A percentile compares a stretch with the other conserved stretches of the same genome.
Conservation (phyloP, 1,140 invertebrate genomes). For the Lepidurus arcticus region DNA sequence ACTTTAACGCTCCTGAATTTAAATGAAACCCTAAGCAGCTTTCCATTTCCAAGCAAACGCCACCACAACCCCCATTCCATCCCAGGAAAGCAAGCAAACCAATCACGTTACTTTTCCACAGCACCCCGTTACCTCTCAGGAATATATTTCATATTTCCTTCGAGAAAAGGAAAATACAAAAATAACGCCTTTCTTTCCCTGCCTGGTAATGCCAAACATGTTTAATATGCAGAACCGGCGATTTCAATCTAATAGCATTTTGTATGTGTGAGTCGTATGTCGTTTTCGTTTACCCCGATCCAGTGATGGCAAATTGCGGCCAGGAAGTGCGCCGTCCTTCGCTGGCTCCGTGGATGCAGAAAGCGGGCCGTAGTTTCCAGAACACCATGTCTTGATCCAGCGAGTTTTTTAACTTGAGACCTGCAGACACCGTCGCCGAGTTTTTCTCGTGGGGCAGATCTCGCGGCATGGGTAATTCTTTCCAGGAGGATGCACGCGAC, state of each 20-base stretch:
- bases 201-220: background rate
- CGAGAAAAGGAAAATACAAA: too few relatives aligned
- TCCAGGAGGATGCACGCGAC: slow-evolving; percentile 1
- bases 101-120: too few relatives aligned
- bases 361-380: slow-evolving; percentile 30
- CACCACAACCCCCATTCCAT: too few relatives aligned
- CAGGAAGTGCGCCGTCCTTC: slow-evolving; percentile 29
- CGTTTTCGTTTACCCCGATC: slow-evolving; percentile 33
- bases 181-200: too few relatives aligned
- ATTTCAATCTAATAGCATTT: background rate
- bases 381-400: background rate
- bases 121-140: too few relatives aligned
- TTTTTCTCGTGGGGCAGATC: slow-evolving; percentile 3
- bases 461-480: background rate
- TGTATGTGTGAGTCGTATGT: background rate
- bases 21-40: background rate
- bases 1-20: background rate
- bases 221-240: background rate
- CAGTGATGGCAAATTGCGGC: slow-evolving; percentile 35
- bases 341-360: slow-evolving; percentile 2
- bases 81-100: too few relatives aligned
- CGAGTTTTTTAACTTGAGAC: background rate
- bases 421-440: background rate
- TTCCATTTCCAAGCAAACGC: too few relatives aligned
- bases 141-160: too few relatives aligned